Evolutionary conservation across 2,797 vertebrate genomes (phyloP), one percentile per base, ranked within the genome.

Genomic region (Naso thynnoides): DNA sequence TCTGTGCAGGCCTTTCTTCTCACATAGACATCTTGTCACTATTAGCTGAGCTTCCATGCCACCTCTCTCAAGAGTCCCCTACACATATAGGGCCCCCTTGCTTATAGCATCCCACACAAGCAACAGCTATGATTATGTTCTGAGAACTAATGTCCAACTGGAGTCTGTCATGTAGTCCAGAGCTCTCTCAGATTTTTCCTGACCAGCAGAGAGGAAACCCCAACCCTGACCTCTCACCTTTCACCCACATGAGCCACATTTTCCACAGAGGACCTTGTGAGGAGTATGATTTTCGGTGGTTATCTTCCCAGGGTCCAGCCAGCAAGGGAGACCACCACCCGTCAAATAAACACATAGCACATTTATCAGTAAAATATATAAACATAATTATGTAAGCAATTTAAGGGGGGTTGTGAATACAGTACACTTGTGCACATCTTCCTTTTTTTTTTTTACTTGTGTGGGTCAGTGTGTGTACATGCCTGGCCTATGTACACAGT

Each of bases 271-370:
- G 69, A 73, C 58, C 72, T 49, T 62, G 72, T 18, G 21, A 74
- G 63, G 76, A 53, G 63, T 64, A 54, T 21, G 58, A 65, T 71
- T 70, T 66, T 75, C 4, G 64, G 55, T 78, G 67, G 72, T 76
- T 83, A 83, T 92, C 91, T 92, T 93, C 91, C 90, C 91, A 93
- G 87, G 89, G 76, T 82, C 86, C 31, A 4, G 59, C 52, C 60
- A 60, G 61, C 1, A 47, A 72, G 57, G 53, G 49, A 71, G 52
- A 81, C 66, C 86, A 67, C 55, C 62, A n/a, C n/a, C 52, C 10
- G 14, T 78, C 64, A 83, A 72, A 76, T 92, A 93, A 88, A 91
- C 88, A 90, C 75, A 79, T 36, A n/a, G 65, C 73, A 65, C 79
- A 88, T 88, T 89, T 86, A 88, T 90, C 91, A 89, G 87, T 49